These are phyloP conservation scores for Dromococcyx pavoninus DNA, from an alignment of 2,797 vertebrate genomes.

Conservation along the genomic window DNA sequence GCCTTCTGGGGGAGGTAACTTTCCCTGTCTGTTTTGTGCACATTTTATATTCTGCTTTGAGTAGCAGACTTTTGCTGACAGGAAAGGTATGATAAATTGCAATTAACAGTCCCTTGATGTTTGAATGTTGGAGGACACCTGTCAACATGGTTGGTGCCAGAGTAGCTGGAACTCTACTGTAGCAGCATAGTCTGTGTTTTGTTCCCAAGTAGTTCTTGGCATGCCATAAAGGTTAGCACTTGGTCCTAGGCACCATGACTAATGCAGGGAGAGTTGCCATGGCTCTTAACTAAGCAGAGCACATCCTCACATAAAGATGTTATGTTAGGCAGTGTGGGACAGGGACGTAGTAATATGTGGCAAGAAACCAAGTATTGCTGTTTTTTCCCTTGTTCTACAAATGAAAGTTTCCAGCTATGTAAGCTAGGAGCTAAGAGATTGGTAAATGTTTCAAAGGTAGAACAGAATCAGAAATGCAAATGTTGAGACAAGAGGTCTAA, in stretches of 20 bases:
- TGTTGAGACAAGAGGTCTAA: conserved; percentile 5
- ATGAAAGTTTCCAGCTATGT: conserved; percentile 18
- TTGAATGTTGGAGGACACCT: conserved; percentile 44
- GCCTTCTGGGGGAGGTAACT: not conserved
- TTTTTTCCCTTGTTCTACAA: conserved; percentile 29
- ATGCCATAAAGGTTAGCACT: conserved; percentile 56
- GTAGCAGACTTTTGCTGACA: conserved; percentile 21
- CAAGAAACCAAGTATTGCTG: conserved; percentile 42
- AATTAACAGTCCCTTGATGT: conserved; percentile 41
- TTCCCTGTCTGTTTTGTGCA: not conserved
- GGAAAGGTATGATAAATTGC: conserved; percentile 44
- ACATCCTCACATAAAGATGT: conserved; percentile 44
- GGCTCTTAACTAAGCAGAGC: conserved; percentile 48
- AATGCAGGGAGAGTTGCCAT: conserved; percentile 56
- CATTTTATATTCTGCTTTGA: not conserved
- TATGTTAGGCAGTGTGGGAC: conserved; percentile 3
- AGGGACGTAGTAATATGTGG: conserved; percentile 34
- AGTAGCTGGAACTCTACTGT: not conserved
- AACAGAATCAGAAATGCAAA: not conserved
- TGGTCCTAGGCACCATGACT: conserved; percentile 42
- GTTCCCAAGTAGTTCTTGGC: conserved; percentile 58
- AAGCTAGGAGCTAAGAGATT: not conserved
- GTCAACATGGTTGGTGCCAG: conserved; percentile 43
- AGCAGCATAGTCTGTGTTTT: conserved; percentile 16
- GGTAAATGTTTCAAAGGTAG: conserved; percentile 5